phyloP scores from a whole-genome alignment of 2,888 invertebrate species.

The Trissoscelio sp. region DNA sequence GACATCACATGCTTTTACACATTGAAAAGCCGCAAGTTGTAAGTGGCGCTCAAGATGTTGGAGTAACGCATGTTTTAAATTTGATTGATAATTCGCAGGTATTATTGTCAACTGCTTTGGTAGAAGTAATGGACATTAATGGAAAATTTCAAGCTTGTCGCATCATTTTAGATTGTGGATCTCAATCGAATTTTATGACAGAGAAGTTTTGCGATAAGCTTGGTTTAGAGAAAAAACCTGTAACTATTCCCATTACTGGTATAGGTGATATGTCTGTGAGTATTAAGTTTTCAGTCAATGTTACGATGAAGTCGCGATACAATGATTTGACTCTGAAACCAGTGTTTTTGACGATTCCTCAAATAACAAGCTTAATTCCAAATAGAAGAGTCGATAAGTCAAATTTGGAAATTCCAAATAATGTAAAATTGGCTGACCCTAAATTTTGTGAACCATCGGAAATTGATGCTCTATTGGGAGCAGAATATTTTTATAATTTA shows the following conservation, averaged over 20 bases:
- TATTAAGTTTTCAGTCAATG: neutral
- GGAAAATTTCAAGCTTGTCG: neutral
- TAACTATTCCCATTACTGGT: conserved; percentile 12
- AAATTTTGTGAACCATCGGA: conserved; percentile 18
- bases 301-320: neutral
- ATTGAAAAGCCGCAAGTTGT: neutral
- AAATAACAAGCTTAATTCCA: conserved; percentile 13
- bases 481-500: conserved; percentile 24
- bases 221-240: neutral
- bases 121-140: conserved; percentile 4
- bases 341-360: conserved; percentile 27
- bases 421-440: conserved; percentile 47
- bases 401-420: conserved; percentile 23
- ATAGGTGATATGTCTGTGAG: conserved; percentile 14
- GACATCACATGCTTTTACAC: conserved; percentile 7
- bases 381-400: neutral
- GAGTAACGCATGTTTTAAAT: neutral
- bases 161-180: neutral
- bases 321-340: neutral
- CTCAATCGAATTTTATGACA: conserved; percentile 19
- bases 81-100: conserved; percentile 5
- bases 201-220: neutral
- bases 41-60: neutral
- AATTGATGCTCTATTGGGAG: conserved; percentile 38
- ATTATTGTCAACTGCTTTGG: neutral